Base-by-base conservation (phyloP, 35 echinoderm and acorn worm species). In the Hemicentrotus pulcherrimus region DNA sequence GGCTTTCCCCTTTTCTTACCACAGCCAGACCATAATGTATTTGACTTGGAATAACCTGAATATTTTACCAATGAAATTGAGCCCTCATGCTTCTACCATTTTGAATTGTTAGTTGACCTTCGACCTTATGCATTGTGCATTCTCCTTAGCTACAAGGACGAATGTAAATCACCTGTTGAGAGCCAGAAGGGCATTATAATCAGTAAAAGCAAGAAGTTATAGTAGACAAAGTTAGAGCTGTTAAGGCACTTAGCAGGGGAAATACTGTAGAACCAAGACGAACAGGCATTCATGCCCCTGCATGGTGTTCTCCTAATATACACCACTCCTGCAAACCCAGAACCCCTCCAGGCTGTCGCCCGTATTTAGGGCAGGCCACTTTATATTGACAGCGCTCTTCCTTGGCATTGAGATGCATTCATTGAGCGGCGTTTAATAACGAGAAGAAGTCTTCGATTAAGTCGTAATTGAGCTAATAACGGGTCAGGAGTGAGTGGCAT, bases 391-490 rank as follows among this genome's bases (percentile, higher is more conserved):
- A 78, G 65, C 18, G 65, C 65, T n/a, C 65, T 78, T n/a, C 0
- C 9, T n/a, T 30, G 65, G 24, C 65, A 55, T 70, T 70, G 6
- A 70, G 61, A 70, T 78, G 65, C 28, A 78, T 78, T 78, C 65
- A 78, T 1, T n/a, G 65, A 24, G 19, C 19, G 65, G 19, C 22
- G 24, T 22, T n/a, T n/a, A 28, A 78, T 78, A 18, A 78, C 19
- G 28, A 78, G 65, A 28, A 78, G 65, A 78, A 78, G 65, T n/a
- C 65, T 4, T 4, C 24, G 65, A 78, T 78, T 78, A 78, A 78
- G 28, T n/a, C 65, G 65, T 78, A 78, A 78, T 78, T 78, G 65
- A 78, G 65, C 65, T 78, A 78, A 78, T 78, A 78, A 78, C 65
- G 24, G 65, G 65, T 78, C 65, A 78, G 65, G 11, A 78, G 65